Base-by-base conservation (phyloP, 2,888 invertebrate genomes). In the Hanleya hanleyi region DNA sequence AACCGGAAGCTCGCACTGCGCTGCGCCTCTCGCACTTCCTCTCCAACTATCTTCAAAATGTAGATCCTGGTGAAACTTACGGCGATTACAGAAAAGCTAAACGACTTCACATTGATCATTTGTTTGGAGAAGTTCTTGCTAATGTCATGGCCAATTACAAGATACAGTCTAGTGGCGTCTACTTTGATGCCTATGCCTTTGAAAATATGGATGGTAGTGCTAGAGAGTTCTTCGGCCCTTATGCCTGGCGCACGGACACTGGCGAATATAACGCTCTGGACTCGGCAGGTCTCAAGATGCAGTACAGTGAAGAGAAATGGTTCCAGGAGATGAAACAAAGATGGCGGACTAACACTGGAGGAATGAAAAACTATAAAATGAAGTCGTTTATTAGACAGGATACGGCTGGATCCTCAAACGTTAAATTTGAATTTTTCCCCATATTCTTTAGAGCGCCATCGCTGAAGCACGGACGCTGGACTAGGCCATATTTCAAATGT, bases 1-100 rank as follows among this genome's bases (percentile, higher is more conserved):
- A 96, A 87, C 97, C 97, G 87, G 97, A 99, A 92, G 98, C 98
- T 0, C 95, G 97, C 90, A 97, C 97, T 95, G 99, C 98, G 1
- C 93, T 97, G n/a, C 93, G 98, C 65, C 92, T 98, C 67, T 96
- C 98, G 0, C 98, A 99, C 90, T 99, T 99, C 90, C 95, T 98
- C 80, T 97, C 97, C 88, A 96, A 96, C 49, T 99, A 97, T 91
- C 91, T 97, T 81, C 98, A 98, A 81, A 90, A 90, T 71, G 86
- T 91, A 12, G 89, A 91, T 77, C 86, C 89, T 61, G 87, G 89
- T 74, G 90, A 91, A 79, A 87, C 88, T 75, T 90, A 89, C 77
- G 89, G 90, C 65, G 86, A 87, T 69, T 78, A 89, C 61, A 80
- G 84, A 67, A 89, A 89, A 22, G 89, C 89, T 77, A 76, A 85